Conservation (phyloP, 2,888 invertebrate species). For the Ypsolopha scabrella region DNA sequence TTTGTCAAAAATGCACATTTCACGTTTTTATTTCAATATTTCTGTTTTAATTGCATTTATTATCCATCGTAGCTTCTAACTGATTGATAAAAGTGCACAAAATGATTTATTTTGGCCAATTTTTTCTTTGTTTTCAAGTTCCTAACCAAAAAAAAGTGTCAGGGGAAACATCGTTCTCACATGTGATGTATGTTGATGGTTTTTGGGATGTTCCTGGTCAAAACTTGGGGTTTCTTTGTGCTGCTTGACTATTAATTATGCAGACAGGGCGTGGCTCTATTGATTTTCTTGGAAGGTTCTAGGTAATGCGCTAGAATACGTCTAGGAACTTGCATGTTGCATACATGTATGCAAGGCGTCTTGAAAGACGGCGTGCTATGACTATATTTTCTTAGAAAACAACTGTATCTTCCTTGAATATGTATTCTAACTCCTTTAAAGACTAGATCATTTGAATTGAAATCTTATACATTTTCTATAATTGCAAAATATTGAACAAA, state of each 20-base stretch:
- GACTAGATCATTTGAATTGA: no score
- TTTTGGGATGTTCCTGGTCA: slow-evolving; percentile 35
- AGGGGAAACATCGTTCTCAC: slow-evolving; percentile 49
- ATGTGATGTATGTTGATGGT: slow-evolving; percentile 28
- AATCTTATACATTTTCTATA: no score
- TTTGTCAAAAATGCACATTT: slow-evolving; percentile 42
- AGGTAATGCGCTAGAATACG: slow-evolving; percentile 58
- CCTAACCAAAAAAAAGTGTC: slow-evolving; percentile 65
- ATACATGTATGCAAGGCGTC: not conserved
- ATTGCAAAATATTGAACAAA: no score
- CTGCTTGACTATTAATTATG: slow-evolving; percentile 51
- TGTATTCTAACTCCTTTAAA: no score
- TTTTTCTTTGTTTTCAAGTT: slow-evolving; percentile 66
- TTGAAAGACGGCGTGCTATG: not conserved
- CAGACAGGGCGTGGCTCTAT: slow-evolving; percentile 70
- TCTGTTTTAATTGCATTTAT: slow-evolving; percentile 13
- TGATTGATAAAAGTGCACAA: slow-evolving; percentile 19
- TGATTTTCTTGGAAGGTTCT: slow-evolving; percentile 69
- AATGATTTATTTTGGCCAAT: slow-evolving; percentile 26
- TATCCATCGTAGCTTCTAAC: slow-evolving; percentile 6
- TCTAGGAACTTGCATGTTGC: slow-evolving; percentile 16
- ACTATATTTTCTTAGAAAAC: not conserved
- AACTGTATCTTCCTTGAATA: not conserved
- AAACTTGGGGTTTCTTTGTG: slow-evolving; percentile 26
- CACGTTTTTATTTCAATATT: slow-evolving; percentile 19